Evolutionary conservation across 2,797 vertebrate genomes (phyloP), one percentile per base, ranked within the genome.

Genomic region (Enteromius treurensis): DNA sequence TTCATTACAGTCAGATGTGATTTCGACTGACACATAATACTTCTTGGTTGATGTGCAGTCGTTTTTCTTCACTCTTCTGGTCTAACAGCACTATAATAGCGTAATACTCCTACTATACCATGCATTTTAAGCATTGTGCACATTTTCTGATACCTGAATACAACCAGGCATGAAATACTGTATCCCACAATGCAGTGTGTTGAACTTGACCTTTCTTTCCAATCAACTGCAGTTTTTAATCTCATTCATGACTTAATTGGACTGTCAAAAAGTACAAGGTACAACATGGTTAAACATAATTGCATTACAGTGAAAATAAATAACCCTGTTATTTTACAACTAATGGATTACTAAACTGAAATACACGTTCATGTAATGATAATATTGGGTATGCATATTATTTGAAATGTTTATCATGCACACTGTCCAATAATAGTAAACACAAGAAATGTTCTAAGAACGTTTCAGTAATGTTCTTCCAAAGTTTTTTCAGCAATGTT

Each of bases 1-100:
- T 34, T 65, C 11, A 65, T 34, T 64, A 65, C 19, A 64, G 32
- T 55, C 64, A 69, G 32, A 51, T 60, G 7, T 62, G 15, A 80
- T 71, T 71, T 70, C 4, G 37, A 80, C 53, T 60, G 67, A 80
- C 64, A 49, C 34, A 55, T 80, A 4, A 49, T 42, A 29, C 75
- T 26, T 62, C 60, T 77, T 6, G 55, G 37, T 23, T 0, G 10
- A 26, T 29, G 9, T 19, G n/a, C 37, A 58, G 5, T 23, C 37
- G 14, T 62, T 62, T 62, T 42, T 26, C 8, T 29, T 51, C 1
- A 6, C 10, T 77, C 40, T 62, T 40, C 1, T 42, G n/a, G 29
- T 62, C 55, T 9, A 62, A 11, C 75, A 29, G 14, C 8, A 60
- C 53, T 76, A 26, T 58, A 15, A n/a, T 11, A 62, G 55, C 8